Conservation (phyloP, 2,113 vertebrate genomes). For the Leptodactylus fuscus region DNA sequence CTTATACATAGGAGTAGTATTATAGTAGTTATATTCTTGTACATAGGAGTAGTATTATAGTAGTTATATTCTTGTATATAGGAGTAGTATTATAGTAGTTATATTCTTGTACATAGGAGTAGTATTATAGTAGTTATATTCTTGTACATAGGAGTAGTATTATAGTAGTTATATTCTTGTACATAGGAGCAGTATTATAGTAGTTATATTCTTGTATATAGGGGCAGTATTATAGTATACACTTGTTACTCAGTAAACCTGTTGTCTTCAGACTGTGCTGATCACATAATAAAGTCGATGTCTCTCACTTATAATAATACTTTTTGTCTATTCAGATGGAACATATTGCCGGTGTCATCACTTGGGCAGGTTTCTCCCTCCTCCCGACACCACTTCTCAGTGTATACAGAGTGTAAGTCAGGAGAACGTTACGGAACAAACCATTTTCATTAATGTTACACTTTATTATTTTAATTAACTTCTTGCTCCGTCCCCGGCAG, state of each 20-base stretch:
- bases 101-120: background rate
- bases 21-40: no score
- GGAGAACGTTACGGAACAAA: slow-evolving; percentile 63
- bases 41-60: no score
- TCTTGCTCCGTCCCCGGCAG: slow-evolving; percentile 80
- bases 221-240: no score
- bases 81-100: background rate
- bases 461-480: slow-evolving; percentile 81
- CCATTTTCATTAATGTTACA: slow-evolving; percentile 76
- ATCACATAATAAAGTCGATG: background rate
- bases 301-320: background rate
- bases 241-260: no score
- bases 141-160: background rate
- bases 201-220: no score
- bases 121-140: background rate
- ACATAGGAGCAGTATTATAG: no score
- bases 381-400: background rate
- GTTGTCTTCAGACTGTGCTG: background rate
- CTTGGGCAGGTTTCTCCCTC: background rate
- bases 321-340: background rate
- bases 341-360: background rate
- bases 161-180: no score
- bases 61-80: background rate
- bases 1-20: no score
- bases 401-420: slow-evolving; percentile 44